Conservation (phyloP, 2,888 invertebrate species). For the Brachypalpus laphriformis region DNA sequence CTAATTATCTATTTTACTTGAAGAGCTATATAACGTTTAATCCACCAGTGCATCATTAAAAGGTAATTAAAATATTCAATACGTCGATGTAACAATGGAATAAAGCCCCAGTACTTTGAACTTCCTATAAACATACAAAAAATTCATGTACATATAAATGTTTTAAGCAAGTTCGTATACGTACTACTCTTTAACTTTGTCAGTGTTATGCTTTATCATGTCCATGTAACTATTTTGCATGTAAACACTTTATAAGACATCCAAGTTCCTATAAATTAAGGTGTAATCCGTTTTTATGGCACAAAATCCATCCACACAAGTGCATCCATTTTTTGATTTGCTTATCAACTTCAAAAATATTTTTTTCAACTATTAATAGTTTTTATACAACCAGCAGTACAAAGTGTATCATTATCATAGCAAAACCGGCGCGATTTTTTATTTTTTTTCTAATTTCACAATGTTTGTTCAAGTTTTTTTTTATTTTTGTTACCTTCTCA, state of each 20-base stretch:
- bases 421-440: neutral
- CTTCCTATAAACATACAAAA: neutral
- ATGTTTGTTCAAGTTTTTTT: constrained; percentile 7
- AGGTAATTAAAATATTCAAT: neutral
- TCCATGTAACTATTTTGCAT: neutral
- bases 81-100: neutral
- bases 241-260: neutral
- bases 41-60: neutral
- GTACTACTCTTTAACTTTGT: neutral
- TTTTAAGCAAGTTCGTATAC: neutral
- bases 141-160: neutral
- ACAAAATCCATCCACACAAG: neutral
- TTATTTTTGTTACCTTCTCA: constrained; percentile 23
- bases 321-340: neutral
- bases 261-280: neutral
- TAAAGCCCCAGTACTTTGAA: neutral
- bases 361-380: constrained; percentile 6
- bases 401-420: constrained; percentile 28
- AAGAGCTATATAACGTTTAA: neutral
- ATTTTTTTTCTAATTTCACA: constrained; percentile 29
- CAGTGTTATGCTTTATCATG: no score
- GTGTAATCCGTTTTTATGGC: neutral
- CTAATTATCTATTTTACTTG: neutral
- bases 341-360: neutral
- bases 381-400: neutral